Percentiles rank a stretch among this genome's conserved stretches.
phyloP scores from a whole-genome alignment of 2,888 invertebrate genomes.

The Chaitophorus viminalis region DNA sequence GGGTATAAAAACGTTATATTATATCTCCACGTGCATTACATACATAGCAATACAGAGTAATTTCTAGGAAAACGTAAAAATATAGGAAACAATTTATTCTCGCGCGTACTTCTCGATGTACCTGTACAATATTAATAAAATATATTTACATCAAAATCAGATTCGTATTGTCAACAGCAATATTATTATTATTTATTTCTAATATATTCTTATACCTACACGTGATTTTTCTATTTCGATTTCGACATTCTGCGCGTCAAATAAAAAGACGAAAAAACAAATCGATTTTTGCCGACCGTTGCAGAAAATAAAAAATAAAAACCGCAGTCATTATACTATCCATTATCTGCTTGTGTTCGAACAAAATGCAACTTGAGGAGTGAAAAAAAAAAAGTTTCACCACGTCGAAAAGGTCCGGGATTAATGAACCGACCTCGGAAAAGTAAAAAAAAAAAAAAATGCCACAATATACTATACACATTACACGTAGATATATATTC shows the following conservation, averaged over 20 bases:
- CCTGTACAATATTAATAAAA: no score
- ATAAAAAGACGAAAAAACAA: neutral
- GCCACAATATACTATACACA: neutral
- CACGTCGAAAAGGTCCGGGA: slow-evolving; percentile 41
- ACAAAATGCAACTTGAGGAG: slow-evolving; percentile 50
- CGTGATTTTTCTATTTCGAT: neutral
- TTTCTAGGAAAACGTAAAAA: no score
- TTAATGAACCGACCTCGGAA: slow-evolving; percentile 44
- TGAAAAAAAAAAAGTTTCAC: neutral
- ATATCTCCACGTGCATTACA: no score
- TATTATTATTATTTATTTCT: neutral
- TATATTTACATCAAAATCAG: no score
- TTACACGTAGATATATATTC: neutral
- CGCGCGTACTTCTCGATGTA: no score
- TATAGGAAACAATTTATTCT: no score
- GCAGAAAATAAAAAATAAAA: neutral
- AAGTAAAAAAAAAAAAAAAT: slow-evolving; percentile 3
- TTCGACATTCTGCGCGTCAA: neutral
- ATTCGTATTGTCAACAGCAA: neutral
- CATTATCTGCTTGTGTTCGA: slow-evolving; percentile 27
- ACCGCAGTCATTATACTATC: slow-evolving; percentile 12
- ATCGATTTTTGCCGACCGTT: slow-evolving; percentile 28
- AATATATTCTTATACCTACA: neutral
- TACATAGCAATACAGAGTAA: no score
- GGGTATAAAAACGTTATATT: no score